Conservation (phyloP, 2,888 invertebrate genomes). For the Drosophila quinaria region DNA sequence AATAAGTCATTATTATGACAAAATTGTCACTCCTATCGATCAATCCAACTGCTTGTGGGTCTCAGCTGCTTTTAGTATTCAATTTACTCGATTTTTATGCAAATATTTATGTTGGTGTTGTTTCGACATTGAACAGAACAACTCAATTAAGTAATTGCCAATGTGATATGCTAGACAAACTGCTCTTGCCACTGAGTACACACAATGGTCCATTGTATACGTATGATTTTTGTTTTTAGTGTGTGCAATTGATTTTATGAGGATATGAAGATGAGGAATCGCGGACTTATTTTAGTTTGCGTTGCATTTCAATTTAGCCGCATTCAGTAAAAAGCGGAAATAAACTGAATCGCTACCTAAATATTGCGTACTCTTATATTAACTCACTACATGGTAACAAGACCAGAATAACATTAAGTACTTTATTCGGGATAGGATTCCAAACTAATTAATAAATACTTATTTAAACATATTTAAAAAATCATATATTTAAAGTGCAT, state of each 20-base stretch:
- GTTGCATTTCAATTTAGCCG: not conserved
- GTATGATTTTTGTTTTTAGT: not conserved
- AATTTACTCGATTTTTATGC: not conserved
- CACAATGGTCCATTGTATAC: constrained; percentile 2
- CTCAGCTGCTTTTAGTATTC: not conserved
- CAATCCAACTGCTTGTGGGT: not conserved
- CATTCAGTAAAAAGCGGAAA: not conserved
- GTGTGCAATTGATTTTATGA: not conserved
- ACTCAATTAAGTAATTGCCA: constrained; percentile 62
- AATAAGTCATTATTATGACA: not conserved
- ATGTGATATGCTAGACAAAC: not conserved
- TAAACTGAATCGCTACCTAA: not conserved
- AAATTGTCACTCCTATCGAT: not conserved
- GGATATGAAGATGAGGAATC: constrained; percentile 2
- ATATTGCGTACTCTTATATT: not conserved
- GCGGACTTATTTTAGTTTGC: not conserved
- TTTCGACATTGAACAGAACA: constrained; percentile 26
- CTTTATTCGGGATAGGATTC: too few relatives aligned
- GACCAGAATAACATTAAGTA: too few relatives aligned
- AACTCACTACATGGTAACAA: not conserved
- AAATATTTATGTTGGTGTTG: not conserved
- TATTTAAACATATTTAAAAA: too few relatives aligned
- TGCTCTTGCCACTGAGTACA: not conserved
- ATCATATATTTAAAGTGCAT: too few relatives aligned
- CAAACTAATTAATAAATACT: too few relatives aligned